Evolutionary conservation across 1,140 invertebrate genomes (phyloP).

Genomic region (Druon quercuslanigerum): DNA sequence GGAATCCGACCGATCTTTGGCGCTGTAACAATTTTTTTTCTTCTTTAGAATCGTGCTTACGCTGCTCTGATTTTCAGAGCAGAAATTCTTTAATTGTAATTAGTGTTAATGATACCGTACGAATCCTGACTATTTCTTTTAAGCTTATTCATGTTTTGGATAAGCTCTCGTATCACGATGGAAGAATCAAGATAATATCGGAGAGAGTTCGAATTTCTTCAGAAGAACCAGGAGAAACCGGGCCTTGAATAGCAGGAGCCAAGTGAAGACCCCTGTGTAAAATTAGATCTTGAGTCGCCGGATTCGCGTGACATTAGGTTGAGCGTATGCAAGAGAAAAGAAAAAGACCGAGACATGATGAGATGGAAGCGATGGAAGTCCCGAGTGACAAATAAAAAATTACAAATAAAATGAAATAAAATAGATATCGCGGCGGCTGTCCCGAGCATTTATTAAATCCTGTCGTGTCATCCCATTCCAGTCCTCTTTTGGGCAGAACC

Average conservation of each 20-base stretch:
- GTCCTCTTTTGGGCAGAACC: not conserved
- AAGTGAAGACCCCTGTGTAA: slow-evolving; percentile 57
- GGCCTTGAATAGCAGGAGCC: slow-evolving; percentile 54
- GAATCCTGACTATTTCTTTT: not conserved
- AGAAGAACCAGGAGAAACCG: slow-evolving; percentile 53
- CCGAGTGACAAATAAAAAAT: slow-evolving; percentile 31
- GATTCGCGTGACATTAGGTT: slow-evolving; percentile 29
- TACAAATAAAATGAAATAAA: not conserved
- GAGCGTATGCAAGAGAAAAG: slow-evolving; percentile 33
- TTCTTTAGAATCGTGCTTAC: too few relatives aligned
- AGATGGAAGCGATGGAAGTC: slow-evolving; percentile 33
- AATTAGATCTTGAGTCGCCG: slow-evolving; percentile 55
- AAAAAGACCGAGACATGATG: slow-evolving; percentile 37
- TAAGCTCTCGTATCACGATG: slow-evolving; percentile 16
- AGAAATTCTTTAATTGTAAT: too few relatives aligned
- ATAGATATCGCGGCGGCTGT: not conserved
- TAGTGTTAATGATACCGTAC: too few relatives aligned
- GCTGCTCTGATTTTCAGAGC: too few relatives aligned
- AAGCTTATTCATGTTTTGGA: slow-evolving; percentile 3
- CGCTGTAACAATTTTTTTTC: too few relatives aligned
- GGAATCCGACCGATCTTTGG: too few relatives aligned
- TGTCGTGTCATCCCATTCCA: not conserved
- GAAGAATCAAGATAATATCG: slow-evolving; percentile 2
- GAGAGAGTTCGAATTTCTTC: slow-evolving; percentile 35
- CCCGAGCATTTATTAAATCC: not conserved